phyloP scores from a whole-genome alignment of 2,888 invertebrate genomes.

The Pomacea canaliculata region DNA sequence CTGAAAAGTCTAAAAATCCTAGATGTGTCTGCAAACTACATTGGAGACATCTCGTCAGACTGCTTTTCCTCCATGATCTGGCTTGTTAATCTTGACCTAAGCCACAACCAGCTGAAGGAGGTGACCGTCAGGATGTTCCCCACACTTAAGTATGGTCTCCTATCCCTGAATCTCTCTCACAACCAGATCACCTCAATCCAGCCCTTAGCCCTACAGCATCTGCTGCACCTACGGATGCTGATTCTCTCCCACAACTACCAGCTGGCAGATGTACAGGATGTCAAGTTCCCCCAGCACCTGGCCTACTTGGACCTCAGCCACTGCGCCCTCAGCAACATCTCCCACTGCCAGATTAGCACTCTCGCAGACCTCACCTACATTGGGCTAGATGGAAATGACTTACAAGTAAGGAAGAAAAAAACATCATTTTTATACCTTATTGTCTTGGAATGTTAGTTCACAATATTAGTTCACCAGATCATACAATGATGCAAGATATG shows the following conservation, averaged over 20 bases:
- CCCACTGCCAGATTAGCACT: conserved; percentile 34
- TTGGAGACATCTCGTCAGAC: conserved; percentile 21
- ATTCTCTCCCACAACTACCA: conserved; percentile 11
- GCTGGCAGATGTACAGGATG: conserved; percentile 29
- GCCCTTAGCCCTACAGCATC: conserved; percentile 5
- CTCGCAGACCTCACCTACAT: conserved; percentile 35
- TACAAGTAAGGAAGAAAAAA: conserved; percentile 31
- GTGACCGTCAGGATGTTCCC: conserved; percentile 34
- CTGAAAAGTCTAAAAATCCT: not conserved
- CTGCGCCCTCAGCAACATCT: conserved; percentile 36
- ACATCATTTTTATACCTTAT: not conserved
- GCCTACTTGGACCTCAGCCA: conserved; percentile 46
- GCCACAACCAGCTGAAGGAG: conserved; percentile 38
- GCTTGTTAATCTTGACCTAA: conserved; percentile 42
- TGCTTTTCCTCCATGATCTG: conserved; percentile 25
- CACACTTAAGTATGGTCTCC: conserved; percentile 11
- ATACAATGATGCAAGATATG: too few relatives aligned
- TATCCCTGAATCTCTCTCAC: conserved; percentile 32
- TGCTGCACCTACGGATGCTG: conserved; percentile 12
- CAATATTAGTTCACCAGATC: too few relatives aligned
- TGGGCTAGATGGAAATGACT: conserved; percentile 33
- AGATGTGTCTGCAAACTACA: conserved; percentile 8
- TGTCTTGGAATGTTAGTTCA: too few relatives aligned
- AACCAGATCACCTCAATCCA: conserved; percentile 2
- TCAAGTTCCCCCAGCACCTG: conserved; percentile 40